Conservation (phyloP, 2,888 invertebrate species). For the Norana najaformis region DNA sequence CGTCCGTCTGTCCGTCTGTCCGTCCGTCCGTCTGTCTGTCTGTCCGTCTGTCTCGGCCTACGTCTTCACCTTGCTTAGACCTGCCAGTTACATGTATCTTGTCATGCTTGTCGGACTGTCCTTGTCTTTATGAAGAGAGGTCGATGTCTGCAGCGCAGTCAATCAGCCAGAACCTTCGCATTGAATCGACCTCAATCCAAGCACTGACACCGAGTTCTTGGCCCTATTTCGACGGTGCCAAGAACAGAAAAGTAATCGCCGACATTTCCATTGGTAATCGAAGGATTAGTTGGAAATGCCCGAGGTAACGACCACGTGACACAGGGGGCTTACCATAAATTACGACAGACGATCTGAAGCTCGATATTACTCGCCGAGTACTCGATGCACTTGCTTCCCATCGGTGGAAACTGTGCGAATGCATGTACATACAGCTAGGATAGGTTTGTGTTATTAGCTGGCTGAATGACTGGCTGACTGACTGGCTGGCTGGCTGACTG, state of each 20-base stretch:
- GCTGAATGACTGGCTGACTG: background rate
- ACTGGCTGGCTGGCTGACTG: background rate
- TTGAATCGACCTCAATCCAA: background rate
- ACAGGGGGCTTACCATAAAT: conserved; percentile 13
- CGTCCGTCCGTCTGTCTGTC: too few species aligned
- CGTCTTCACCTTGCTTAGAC: background rate
- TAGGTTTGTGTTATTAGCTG: background rate
- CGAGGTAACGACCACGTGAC: background rate
- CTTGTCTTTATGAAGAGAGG: background rate
- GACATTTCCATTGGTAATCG: background rate
- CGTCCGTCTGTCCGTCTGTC: background rate
- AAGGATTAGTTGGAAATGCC: background rate
- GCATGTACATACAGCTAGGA: background rate
- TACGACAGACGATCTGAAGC: background rate
- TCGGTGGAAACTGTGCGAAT: background rate
- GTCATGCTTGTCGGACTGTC: background rate
- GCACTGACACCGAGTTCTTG: background rate
- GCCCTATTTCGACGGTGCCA: background rate
- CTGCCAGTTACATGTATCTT: too few species aligned
- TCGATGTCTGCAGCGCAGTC: background rate
- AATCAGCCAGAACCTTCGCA: background rate
- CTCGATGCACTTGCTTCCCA: background rate
- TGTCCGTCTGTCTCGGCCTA: too few species aligned
- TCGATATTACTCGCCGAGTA: background rate
- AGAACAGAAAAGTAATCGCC: conserved; percentile 13